Percentiles rank a stretch among this genome's conserved stretches.
These are phyloP conservation scores for Corella eumyota DNA, from an alignment of 23 tunicate species.

Conservation along the genomic window DNA sequence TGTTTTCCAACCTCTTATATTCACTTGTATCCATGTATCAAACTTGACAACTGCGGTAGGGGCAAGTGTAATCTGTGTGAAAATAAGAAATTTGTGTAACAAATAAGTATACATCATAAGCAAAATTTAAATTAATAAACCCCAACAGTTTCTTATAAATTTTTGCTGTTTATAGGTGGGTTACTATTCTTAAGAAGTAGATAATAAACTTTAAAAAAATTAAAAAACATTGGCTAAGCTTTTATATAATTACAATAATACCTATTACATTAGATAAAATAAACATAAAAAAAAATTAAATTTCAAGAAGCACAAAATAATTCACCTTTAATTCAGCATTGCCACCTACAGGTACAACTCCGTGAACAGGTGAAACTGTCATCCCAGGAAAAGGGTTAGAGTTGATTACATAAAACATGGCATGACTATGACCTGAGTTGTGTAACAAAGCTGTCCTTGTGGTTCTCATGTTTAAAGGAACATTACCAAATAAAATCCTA, in stretches of 20 bases:
- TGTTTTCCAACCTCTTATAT: constrained; percentile 82
- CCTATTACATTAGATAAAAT: no score
- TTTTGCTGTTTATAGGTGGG: no score
- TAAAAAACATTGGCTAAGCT: no score
- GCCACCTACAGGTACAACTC: constrained; percentile 94
- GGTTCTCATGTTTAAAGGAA: constrained; percentile 78
- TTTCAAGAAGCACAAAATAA: no score
- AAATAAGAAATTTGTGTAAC: constrained; percentile 1
- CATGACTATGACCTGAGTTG: constrained; percentile 67
- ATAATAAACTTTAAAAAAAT: no score
- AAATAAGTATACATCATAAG: neutral
- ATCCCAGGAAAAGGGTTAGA: constrained; percentile 87
- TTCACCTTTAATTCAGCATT: constrained; percentile 74
- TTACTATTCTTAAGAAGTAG: no score
- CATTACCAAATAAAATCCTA: constrained; percentile 64
- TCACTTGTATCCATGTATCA: constrained; percentile 91
- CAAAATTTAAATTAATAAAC: neutral
- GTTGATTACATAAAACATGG: constrained; percentile 89
- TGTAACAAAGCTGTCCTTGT: constrained; percentile 52
- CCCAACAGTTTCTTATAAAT: no score
- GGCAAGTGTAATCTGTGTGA: constrained; percentile 33
- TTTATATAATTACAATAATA: no score
- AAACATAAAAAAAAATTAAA: no score
- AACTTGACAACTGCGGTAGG: constrained; percentile 81
- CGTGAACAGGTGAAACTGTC: constrained; percentile 83